Evolutionary conservation across 2,888 invertebrate species (phyloP).

Genomic region (Leptinotarsa rubiginosa): DNA sequence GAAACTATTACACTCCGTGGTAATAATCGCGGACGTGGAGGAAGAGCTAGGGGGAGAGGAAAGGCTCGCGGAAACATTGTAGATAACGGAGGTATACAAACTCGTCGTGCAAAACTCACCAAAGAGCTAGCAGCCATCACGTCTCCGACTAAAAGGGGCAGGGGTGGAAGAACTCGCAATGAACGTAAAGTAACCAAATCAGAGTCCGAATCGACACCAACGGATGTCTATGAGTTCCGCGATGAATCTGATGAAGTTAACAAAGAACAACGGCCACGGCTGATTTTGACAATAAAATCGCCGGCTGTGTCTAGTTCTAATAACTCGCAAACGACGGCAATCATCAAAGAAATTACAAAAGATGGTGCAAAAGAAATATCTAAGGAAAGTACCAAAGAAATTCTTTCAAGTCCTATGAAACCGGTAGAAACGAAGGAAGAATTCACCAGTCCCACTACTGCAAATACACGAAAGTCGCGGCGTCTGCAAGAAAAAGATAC

Average conservation of each 20-base stretch:
- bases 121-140: conserved; percentile 52
- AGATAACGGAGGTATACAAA: conserved; percentile 69
- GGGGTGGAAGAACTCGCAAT: conserved; percentile 68
- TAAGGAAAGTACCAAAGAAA: conserved; percentile 49
- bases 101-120: conserved; percentile 65
- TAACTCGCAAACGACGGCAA: conserved; percentile 61
- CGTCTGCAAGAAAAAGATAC: conserved; percentile 83
- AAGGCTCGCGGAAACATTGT: conserved; percentile 47
- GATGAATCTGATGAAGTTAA: conserved; percentile 86
- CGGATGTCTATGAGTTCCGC: conserved; percentile 91
- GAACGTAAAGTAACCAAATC: conserved; percentile 70
- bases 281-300: conserved; percentile 86
- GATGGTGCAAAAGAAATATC: conserved; percentile 55
- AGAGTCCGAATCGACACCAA: conserved; percentile 71
- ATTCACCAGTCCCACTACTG: conserved; percentile 70
- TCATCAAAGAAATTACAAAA: conserved; percentile 66
- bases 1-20: conserved; percentile 47
- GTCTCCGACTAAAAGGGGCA: conserved; percentile 59
- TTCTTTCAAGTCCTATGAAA: conserved; percentile 41
- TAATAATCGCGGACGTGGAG: conserved; percentile 54
- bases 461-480: conserved; percentile 84
- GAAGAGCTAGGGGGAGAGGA: conserved; percentile 61
- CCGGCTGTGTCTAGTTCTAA: conserved; percentile 68
- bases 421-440: conserved; percentile 73
- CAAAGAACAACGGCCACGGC: conserved; percentile 75